Base-by-base conservation (phyloP, 2,888 invertebrate genomes). In the Drosophila demipolita region DNA sequence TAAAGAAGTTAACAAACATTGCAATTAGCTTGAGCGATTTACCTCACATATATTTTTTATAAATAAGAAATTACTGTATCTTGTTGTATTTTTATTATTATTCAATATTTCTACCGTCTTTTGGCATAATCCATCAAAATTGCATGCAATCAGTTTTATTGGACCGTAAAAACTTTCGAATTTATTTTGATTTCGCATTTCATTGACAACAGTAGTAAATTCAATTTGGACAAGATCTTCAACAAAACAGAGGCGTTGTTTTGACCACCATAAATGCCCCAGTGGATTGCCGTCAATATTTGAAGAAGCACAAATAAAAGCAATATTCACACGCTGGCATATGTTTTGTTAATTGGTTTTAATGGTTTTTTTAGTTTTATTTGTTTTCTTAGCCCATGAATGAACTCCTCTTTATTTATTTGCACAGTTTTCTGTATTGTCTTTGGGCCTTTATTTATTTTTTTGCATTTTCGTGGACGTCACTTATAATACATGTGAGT, bases 221-320 rank as follows among this genome's bases (percentile, higher is more conserved):
- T 73, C 15, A 48, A 60, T 49, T 66, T 59, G 42, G 49, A 63
- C 82, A 58, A 33, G 23, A 48, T 67, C 57, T 61, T 35, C 38
- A 63, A 86, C 84, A 90, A 80, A 77, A 73, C 61, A 33, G 40
- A 49, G 62, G 73, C 87, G 54, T 72, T 90, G 81, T 85, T 89
- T 86, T 36, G 83, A 86, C 73, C 7, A 29, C 6, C 29, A n/a
- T n/a, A 26, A 26, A 71, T 42, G 59, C 82, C 53, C 63, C 64
- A 69, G 58, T 64, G 55, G 50, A 12, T 73, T 20, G 26, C 40
- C 38, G 36, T 23, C 20, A 50, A 40, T 57, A 38, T 62, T 26
- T 61, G 7, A 40, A 26, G 5, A 45, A 32, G 32, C 23, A 45
- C 29, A 68, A 62, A 45, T 29, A 54, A 32, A 61, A 60, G 26